These are phyloP conservation scores for Dallia pectoralis DNA, from an alignment of 2,797 vertebrate species.

Conservation along the genomic window DNA sequence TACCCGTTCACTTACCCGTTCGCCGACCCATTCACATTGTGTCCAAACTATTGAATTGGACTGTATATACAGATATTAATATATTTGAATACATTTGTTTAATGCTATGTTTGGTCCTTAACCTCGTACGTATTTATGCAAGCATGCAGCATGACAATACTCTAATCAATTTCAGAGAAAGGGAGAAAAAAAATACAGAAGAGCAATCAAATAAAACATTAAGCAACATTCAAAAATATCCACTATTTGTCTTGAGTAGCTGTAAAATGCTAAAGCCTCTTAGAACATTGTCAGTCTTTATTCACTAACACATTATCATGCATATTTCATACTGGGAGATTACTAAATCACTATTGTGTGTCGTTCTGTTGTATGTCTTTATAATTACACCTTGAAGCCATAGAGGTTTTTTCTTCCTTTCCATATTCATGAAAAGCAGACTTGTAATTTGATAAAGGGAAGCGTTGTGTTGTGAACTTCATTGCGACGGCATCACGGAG, in stretches of 20 bases:
- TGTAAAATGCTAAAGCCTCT: constrained; percentile 95
- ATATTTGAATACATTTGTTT: constrained; percentile 57
- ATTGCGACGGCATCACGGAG: constrained; percentile 95
- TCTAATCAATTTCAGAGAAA: constrained; percentile 73
- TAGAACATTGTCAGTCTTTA: constrained; percentile 93
- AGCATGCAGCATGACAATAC: constrained; percentile 64
- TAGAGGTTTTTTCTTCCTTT: constrained; percentile 84
- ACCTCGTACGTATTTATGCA: constrained; percentile 50
- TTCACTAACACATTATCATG: constrained; percentile 97
- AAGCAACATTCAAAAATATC: constrained; percentile 86
- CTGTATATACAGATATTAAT: constrained; percentile 30
- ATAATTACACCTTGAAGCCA: constrained; percentile 99
- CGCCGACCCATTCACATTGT: too few relatives aligned
- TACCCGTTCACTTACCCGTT: too few relatives aligned
- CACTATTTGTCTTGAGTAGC: constrained; percentile 88
- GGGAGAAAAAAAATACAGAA: constrained; percentile 77
- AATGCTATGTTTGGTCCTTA: constrained; percentile 57
- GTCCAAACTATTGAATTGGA: too few relatives aligned
- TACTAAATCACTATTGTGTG: constrained; percentile 94
- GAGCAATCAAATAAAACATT: constrained; percentile 86
- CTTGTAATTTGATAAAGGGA: constrained; percentile 99
- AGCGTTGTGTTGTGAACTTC: constrained; percentile 97
- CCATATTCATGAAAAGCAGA: constrained; percentile 99
- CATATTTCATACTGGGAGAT: constrained; percentile 97
- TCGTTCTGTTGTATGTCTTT: constrained; percentile 99